Conservation (phyloP, 1,140 invertebrate genomes). For the Tetraneura akinire region DNA sequence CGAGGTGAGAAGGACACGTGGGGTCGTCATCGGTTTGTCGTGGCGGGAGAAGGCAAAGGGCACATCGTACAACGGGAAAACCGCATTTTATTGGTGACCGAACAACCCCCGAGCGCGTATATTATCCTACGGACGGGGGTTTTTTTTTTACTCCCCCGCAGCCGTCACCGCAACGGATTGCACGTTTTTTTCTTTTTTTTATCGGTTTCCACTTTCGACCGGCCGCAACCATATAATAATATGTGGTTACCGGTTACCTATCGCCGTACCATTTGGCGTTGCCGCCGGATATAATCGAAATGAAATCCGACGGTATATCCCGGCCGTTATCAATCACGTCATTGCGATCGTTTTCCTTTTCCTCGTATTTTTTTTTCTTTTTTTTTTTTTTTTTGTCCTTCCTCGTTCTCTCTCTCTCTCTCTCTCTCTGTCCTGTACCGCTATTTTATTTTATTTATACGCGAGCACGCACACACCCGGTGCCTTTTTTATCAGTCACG, state of each 20-base stretch:
- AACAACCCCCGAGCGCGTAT: constrained; percentile 12
- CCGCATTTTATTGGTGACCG: constrained; percentile 32
- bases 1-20: constrained; percentile 11
- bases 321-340: constrained; percentile 46
- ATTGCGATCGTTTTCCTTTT: constrained; percentile 16
- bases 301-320: constrained; percentile 37
- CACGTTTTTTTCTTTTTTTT: too few species aligned
- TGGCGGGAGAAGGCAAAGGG: constrained; percentile 27
- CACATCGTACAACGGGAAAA: constrained; percentile 23
- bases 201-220: constrained; percentile 18
- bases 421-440: too few species aligned
- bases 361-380: neutral
- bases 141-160: constrained; percentile 18
- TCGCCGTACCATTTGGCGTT: constrained; percentile 16
- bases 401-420: too few species aligned
- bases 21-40: neutral
- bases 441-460: constrained; percentile 15
- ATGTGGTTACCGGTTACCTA: constrained; percentile 32
- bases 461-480: constrained; percentile 4
- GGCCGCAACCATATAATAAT: neutral
- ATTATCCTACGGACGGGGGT: constrained; percentile 27
- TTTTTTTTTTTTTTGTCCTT: neutral
- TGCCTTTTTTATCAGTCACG: constrained; percentile 39
- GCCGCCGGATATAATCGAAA: constrained; percentile 43
- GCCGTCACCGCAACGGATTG: neutral